These are phyloP conservation scores for Eupithecia centaureata DNA, from an alignment of 2,888 invertebrate species.

Conservation along the genomic window DNA sequence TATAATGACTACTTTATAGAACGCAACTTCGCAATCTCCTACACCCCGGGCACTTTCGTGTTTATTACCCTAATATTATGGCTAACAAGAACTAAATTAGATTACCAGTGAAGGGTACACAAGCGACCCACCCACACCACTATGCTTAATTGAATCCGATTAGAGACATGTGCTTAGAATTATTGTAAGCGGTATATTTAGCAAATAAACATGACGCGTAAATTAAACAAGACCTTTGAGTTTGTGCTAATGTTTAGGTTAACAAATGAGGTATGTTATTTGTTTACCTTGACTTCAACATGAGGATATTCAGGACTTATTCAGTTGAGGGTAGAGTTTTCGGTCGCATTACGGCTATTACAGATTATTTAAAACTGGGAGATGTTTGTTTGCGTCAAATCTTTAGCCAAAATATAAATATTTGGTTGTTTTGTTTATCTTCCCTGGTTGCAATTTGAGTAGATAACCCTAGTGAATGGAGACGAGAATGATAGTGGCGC, in stretches of 20 bases:
- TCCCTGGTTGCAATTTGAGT: not conserved
- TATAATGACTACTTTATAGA: conserved; percentile 67
- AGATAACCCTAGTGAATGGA: conserved; percentile 17
- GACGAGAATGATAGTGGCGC: conserved; percentile 13
- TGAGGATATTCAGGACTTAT: conserved; percentile 10
- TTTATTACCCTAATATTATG: conserved; percentile 43
- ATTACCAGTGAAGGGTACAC: conserved; percentile 37
- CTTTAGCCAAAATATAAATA: not conserved
- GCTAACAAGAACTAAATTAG: conserved; percentile 36
- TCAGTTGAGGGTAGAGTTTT: not conserved
- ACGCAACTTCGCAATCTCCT: conserved; percentile 40
- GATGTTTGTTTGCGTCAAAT: not conserved
- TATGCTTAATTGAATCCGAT: conserved; percentile 39
- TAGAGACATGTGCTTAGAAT: conserved; percentile 52
- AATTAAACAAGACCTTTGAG: conserved; percentile 28
- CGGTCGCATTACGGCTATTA: not conserved
- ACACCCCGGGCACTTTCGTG: conserved; percentile 18
- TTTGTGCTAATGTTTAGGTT: conserved; percentile 35
- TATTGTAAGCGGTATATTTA: conserved; percentile 49
- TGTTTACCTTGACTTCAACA: conserved; percentile 27
- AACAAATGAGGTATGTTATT: conserved; percentile 14
- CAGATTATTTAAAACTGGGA: not conserved
- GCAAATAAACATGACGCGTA: conserved; percentile 35
- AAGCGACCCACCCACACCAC: conserved; percentile 33
- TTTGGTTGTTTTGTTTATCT: not conserved